phyloP scores from a whole-genome alignment of 2,797 vertebrate species.

The Megaceryle alcyon region DNA sequence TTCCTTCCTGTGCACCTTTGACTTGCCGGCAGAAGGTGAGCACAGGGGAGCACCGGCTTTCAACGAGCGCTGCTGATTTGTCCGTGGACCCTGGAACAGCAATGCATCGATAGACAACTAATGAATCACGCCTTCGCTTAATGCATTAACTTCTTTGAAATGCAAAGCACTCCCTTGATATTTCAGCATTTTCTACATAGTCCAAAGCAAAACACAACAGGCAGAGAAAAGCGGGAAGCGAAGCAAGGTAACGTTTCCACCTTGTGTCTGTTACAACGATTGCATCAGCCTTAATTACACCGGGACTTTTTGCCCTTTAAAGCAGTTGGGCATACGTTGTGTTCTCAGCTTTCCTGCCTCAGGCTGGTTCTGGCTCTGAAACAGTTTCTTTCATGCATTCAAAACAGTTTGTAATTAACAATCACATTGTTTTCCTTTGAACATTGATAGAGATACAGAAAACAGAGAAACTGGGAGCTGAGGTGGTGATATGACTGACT shows the following conservation, averaged over 20 bases:
- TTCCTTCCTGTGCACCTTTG: not conserved
- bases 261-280: slow-evolving; percentile 40
- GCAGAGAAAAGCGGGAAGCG: not conserved
- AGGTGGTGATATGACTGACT: not conserved
- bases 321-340: not conserved
- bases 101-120: not conserved
- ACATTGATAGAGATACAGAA: not conserved
- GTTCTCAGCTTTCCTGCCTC: slow-evolving; percentile 40
- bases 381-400: slow-evolving; percentile 37
- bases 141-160: slow-evolving; percentile 46
- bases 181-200: slow-evolving; percentile 16
- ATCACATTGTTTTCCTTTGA: slow-evolving; percentile 59
- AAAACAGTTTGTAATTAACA: slow-evolving; percentile 61
- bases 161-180: slow-evolving; percentile 55
- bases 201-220: slow-evolving; percentile 27
- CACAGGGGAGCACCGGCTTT: fast-evolving
- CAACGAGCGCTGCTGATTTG: not conserved
- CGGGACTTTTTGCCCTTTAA: slow-evolving; percentile 57
- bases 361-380: not conserved
- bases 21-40: not conserved
- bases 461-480: slow-evolving; percentile 24
- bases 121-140: slow-evolving; percentile 26
- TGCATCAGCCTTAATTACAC: slow-evolving; percentile 67
- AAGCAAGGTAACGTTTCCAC: slow-evolving; percentile 42
- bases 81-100: not conserved